Evolutionary conservation across 2,797 vertebrate species (phyloP).

Genomic region (Pseudomugil tenellus): DNA sequence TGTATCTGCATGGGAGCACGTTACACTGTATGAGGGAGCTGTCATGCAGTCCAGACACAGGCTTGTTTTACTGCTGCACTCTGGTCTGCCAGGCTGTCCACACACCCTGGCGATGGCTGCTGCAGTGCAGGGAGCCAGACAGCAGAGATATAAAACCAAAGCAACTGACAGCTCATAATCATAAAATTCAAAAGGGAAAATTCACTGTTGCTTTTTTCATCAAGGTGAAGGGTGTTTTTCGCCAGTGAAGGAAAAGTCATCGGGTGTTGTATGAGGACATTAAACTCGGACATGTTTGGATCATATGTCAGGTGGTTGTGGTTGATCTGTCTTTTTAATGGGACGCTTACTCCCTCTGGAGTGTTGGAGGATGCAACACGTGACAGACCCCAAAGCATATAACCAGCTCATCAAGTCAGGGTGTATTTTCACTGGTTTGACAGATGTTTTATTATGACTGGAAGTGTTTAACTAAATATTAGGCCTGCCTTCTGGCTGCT

Average conservation of each 20-base stretch:
- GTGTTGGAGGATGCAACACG: conserved; percentile 35
- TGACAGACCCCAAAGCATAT: conserved; percentile 30
- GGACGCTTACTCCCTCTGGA: conserved; percentile 32
- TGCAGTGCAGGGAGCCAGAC: conserved; percentile 47
- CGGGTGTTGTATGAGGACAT: conserved; percentile 43
- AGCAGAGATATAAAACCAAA: conserved; percentile 65
- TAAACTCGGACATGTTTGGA: conserved; percentile 48
- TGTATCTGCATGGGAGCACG: conserved; percentile 21
- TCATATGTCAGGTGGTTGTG: conserved; percentile 20
- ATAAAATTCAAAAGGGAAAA: conserved; percentile 69
- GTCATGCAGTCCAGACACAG: conserved; percentile 36
- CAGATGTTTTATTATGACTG: conserved; percentile 67
- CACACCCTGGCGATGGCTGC: conserved; percentile 36
- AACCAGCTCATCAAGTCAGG: conserved; percentile 41
- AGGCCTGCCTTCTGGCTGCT: conserved; percentile 58
- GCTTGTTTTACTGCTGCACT: conserved; percentile 54
- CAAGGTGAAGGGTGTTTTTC: conserved; percentile 44
- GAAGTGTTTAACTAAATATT: conserved; percentile 71
- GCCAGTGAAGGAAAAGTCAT: conserved; percentile 41
- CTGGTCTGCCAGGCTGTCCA: conserved; percentile 44
- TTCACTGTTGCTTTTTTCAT: conserved; percentile 71
- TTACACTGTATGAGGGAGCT: conserved; percentile 28
- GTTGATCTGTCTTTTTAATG: conserved; percentile 49
- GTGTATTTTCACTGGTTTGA: conserved; percentile 61
- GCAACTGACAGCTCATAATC: conserved; percentile 66